Evolutionary conservation across 2,113 vertebrate species (phyloP), one percentile per base, ranked within the genome.

Genomic region (Canis aureus): DNA sequence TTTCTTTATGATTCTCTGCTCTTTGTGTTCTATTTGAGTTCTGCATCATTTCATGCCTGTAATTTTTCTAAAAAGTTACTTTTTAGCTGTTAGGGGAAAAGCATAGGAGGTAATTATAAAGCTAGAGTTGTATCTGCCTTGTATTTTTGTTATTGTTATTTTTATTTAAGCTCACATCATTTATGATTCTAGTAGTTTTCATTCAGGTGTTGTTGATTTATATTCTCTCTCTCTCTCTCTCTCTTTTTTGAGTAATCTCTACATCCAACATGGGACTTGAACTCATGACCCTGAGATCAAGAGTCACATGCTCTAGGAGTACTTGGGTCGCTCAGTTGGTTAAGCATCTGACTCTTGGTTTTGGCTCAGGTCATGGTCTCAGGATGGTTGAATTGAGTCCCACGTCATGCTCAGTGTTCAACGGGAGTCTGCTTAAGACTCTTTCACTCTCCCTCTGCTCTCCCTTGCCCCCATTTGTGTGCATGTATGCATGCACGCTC

Each of bases 51-150:
- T 95, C 3, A 53, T 92, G 96, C 92, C 49, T 91, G 60, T 95
- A 71, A 55, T 96, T 96, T 92, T 88, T 93, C 57, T 85, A 67
- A 88, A 93, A 93, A 66, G 15, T 76, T 60, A 43, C 49, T 74
- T 84, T 93, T 80, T 78, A 85, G 49, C 10, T n/a, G 19, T 38
- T 73, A 4, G 27, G 20, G 38, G 38, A 71, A 89, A 86, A 27
- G 13, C 32, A 55, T 32, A 57, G 60, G 38, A 57, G 32, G 38
- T 62, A 78, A 3, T 81, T 90, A 16, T 38, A 66, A 84, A 87
- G 83, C 38, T 86, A 71, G 49, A 86, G 20, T 89, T 87, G 25
- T 83, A 38, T 90, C 9, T 86, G 51, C 59, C 5, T 71, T 92
- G 3, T 94, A 22, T 76, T 85, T 95, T 38, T 92, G 60, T 83